These are phyloP conservation scores for Limenitis arthemis DNA, from an alignment of 2,888 invertebrate genomes.

Conservation along the genomic window DNA sequence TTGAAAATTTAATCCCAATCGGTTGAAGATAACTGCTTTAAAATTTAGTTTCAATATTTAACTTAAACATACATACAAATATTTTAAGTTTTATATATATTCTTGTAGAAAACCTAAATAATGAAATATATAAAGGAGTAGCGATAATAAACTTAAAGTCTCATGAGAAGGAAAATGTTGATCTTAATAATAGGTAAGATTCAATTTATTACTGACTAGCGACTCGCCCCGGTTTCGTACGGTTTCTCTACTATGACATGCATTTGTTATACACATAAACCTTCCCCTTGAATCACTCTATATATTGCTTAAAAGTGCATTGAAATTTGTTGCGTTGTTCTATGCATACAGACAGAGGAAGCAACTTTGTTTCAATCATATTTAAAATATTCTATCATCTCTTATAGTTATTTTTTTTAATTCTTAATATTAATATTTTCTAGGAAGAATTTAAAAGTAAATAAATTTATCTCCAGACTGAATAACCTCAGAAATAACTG, in stretches of 20 bases:
- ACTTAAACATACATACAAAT: background rate
- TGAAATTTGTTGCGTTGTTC: no score
- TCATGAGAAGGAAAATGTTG: background rate
- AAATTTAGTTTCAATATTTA: background rate
- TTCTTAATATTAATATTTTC: no score
- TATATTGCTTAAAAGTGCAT: no score
- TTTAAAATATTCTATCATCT: no score
- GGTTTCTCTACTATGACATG: background rate
- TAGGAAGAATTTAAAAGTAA: no score
- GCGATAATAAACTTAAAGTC: background rate
- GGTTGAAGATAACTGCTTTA: background rate
- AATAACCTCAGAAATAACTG: background rate
- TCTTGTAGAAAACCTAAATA: background rate
- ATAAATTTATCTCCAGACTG: no score
- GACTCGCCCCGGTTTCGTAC: background rate
- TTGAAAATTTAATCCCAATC: background rate
- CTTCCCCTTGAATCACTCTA: no score
- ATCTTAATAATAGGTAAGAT: background rate
- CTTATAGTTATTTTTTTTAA: no score
- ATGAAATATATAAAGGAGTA: background rate
- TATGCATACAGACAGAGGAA: no score
- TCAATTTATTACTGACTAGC: background rate
- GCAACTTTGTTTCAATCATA: no score
- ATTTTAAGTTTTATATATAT: background rate
- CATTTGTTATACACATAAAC: no score